Percentiles rank a stretch among this genome's conserved stretches.
These are phyloP conservation scores for Trididemnum nubilum DNA, from an alignment of 23 tunicate species.

Conservation along the genomic window DNA sequence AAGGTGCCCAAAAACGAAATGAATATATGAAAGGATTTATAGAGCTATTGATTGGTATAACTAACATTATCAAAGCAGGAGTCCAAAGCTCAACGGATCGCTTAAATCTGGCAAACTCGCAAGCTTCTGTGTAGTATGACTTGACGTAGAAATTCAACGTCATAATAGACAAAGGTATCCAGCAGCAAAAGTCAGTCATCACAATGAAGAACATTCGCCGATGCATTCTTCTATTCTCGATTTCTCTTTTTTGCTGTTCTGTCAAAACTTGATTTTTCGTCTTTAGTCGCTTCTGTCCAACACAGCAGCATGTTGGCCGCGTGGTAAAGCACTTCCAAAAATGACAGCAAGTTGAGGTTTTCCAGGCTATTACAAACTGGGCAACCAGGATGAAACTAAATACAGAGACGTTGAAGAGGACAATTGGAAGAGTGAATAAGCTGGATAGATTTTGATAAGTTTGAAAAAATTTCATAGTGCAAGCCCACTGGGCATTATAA, in stretches of 20 bases:
- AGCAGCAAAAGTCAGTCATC: slow-evolving; percentile 30
- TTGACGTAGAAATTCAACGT: not conserved
- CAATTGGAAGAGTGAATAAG: slow-evolving; percentile 10
- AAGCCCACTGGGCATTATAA: slow-evolving; percentile 17
- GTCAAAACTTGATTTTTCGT: not conserved
- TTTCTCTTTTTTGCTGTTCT: slow-evolving; percentile 9
- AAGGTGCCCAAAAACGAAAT: slow-evolving; percentile 22
- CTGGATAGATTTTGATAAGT: not conserved
- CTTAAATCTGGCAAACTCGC: not conserved
- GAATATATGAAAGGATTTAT: slow-evolving; percentile 30
- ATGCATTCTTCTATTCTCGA: slow-evolving; percentile 22
- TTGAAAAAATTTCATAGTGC: slow-evolving; percentile 23
- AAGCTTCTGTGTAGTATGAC: not conserved
- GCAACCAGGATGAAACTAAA: slow-evolving; percentile 18
- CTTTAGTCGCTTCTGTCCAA: not conserved
- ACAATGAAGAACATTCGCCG: slow-evolving; percentile 38
- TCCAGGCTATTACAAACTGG: slow-evolving; percentile 14
- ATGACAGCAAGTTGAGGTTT: slow-evolving; percentile 2
- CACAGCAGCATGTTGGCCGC: not conserved
- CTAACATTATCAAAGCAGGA: slow-evolving; percentile 2
- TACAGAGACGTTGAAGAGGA: not conserved
- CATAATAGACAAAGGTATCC: slow-evolving; percentile 19
- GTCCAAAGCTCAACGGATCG: slow-evolving; percentile 6
- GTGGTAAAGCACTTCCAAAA: not conserved
- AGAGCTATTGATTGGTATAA: slow-evolving; percentile 16